Base-by-base conservation (phyloP, 1,140 invertebrate genomes). In the Telenomus remus region DNA sequence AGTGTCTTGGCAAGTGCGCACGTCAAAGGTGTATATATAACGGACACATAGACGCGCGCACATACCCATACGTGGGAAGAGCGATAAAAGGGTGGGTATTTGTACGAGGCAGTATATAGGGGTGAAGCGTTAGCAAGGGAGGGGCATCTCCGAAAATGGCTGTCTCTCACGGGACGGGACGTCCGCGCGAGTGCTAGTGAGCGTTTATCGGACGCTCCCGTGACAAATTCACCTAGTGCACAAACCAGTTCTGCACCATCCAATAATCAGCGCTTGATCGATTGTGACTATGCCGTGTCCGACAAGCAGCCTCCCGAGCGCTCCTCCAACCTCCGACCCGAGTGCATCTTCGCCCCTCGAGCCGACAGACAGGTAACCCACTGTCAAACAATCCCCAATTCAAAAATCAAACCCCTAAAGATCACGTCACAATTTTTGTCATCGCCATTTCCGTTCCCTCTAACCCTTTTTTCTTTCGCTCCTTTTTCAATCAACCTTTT, bases 111-210 rank as follows among this genome's bases (percentile, higher is more conserved):
- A 57, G 60, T 70, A 42, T 72, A 75, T 60, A 75, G 71, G 75
- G 78, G 75, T 68, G 78, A 79, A 63, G 50, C 66, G 60, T 48
- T 51, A 66, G 53, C 68, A 76, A 74, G 78, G 78, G 78, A 79
- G 78, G 78, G 75, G 71, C 78, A 64, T 61, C 75, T 72, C 78
- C 75, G 68, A 80, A 80, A 75, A 78, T 80, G 78, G 78, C 78
- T 80, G 78, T 75, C 75, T 75, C 78, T 63, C 66, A 65, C 53
- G 75, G 71, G 68, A 75, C 68, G 76, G 69, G 68, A 78, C 54
- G 54, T 73, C 59, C 64, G 50, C 64, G 76, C 66, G 78, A 69
- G 66, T 44, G 60, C 75, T 50, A 76, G 68, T 78, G 79, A 78
- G 70, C 68, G 72, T 71, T 74, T 65, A 46, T 59, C 65, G 61